Percentiles rank a stretch among this genome's conserved stretches.
Conservation (phyloP, 2,888 invertebrate species). For the Dastarcus helophoroides region DNA sequence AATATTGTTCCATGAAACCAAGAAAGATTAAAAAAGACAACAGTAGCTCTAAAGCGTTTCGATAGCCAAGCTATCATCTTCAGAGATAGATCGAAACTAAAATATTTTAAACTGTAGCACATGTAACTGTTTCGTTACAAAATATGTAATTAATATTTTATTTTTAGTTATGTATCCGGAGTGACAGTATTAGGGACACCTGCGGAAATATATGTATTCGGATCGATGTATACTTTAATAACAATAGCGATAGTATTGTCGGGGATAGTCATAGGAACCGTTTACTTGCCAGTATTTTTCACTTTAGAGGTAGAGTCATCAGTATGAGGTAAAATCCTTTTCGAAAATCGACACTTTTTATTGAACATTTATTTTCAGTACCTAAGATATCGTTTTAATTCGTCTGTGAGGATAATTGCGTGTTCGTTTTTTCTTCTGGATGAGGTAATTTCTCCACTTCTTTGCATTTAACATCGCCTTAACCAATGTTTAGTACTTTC, state of each 20-base stretch:
- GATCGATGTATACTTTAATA: slow-evolving; percentile 71
- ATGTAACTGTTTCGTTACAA: too few species aligned
- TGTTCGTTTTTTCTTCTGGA: slow-evolving; percentile 68
- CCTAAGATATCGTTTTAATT: slow-evolving; percentile 63
- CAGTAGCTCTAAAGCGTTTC: too few species aligned
- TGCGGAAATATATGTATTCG: slow-evolving; percentile 77
- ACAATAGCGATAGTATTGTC: slow-evolving; percentile 58
- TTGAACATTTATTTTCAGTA: slow-evolving; percentile 59
- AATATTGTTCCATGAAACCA: too few species aligned
- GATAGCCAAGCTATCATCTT: too few species aligned
- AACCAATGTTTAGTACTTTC: too few species aligned
- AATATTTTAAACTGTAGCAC: too few species aligned
- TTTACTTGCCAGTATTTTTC: slow-evolving; percentile 75
- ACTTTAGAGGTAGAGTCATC: slow-evolving; percentile 66
- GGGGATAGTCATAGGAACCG: slow-evolving; percentile 51
- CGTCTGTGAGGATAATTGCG: slow-evolving; percentile 58
- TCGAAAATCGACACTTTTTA: too few species aligned
- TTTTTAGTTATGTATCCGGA: slow-evolving; percentile 69
- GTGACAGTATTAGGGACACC: slow-evolving; percentile 81
- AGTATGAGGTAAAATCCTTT: slow-evolving; percentile 70
- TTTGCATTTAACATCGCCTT: too few species aligned
- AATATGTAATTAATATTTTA: too few species aligned
- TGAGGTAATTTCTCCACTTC: slow-evolving; percentile 50
- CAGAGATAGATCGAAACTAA: too few species aligned
- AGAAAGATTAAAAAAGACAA: too few species aligned